Conservation (phyloP, 1,140 invertebrate species). For the Chlorops oryzae region DNA sequence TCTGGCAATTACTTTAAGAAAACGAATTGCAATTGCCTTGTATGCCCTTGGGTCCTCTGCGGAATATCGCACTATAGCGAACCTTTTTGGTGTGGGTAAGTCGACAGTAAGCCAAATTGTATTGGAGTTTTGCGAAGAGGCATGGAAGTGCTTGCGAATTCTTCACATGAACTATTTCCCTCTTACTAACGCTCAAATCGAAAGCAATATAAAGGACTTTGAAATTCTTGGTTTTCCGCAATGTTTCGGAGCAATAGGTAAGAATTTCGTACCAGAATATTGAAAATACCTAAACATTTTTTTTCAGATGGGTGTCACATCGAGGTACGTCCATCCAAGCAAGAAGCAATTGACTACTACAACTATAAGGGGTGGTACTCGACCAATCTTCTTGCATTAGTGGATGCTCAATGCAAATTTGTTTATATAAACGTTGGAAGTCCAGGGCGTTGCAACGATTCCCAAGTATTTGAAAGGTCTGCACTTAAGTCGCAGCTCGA, state of each 20-base stretch:
- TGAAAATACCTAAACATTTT: constrained; percentile 4
- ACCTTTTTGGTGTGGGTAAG: constrained; percentile 12
- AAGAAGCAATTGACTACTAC: constrained; percentile 10
- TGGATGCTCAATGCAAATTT: constrained; percentile 8
- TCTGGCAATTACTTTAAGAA: constrained; percentile 6
- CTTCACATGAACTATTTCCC: not conserved
- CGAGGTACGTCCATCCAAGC: not conserved
- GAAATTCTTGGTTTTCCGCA: constrained; percentile 11
- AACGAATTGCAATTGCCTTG: constrained; percentile 9
- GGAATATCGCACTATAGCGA: constrained; percentile 10
- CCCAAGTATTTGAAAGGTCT: constrained; percentile 10
- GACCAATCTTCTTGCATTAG: constrained; percentile 5
- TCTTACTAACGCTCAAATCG: constrained; percentile 3
- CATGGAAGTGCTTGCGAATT: not conserved
- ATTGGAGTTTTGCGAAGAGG: constrained; percentile 1
- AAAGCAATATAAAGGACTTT: constrained; percentile 6
- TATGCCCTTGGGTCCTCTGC: constrained; percentile 2
- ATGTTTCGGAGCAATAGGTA: constrained; percentile 9
- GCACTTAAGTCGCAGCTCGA: constrained; percentile 1
- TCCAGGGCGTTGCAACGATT: constrained; percentile 4
- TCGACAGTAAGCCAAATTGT: constrained; percentile 7
- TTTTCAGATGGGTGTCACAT: constrained; percentile 13
- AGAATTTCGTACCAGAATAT: not conserved
- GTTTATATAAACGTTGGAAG: constrained; percentile 9
- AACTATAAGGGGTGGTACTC: constrained; percentile 15